Evolutionary conservation across 2,113 vertebrate species (phyloP).

Genomic region (Perca schrenkii): DNA sequence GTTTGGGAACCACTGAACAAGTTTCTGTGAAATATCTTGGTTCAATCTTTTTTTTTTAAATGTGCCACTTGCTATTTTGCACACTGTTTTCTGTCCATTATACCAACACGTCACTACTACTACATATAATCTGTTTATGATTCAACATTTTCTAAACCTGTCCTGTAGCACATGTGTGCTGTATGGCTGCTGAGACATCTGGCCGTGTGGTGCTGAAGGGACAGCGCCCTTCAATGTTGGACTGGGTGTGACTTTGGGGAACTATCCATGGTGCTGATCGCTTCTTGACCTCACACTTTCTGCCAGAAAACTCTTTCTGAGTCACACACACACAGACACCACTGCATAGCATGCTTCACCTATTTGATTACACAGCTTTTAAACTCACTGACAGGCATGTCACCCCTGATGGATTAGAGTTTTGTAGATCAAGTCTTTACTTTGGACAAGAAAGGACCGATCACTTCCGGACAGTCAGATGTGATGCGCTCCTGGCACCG

Average conservation of each 20-base stretch:
- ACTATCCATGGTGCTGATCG: constrained; percentile 65
- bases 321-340: not conserved
- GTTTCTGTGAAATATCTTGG: not conserved
- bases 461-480: constrained; percentile 38
- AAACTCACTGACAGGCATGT: not conserved
- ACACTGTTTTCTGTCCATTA: not conserved
- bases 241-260: constrained; percentile 74
- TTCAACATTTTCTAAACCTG: constrained; percentile 1
- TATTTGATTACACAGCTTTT: not conserved
- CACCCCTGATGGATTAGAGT: not conserved
- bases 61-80: not conserved
- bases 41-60: not conserved
- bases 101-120: too few species aligned
- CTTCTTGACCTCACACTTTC: constrained; percentile 32
- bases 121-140: not conserved
- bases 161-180: not conserved
- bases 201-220: constrained; percentile 80
- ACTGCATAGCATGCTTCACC: not conserved
- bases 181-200: not conserved
- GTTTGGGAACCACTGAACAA: too few species aligned
- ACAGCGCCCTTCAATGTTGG: constrained; percentile 78
- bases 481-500: constrained; percentile 22
- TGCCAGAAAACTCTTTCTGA: constrained; percentile 11
- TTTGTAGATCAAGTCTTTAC: not conserved
- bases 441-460: constrained; percentile 6